Evolutionary conservation across 1,140 invertebrate species (phyloP), one percentile per base, ranked within the genome.

Genomic region (Copidosoma floridanum): DNA sequence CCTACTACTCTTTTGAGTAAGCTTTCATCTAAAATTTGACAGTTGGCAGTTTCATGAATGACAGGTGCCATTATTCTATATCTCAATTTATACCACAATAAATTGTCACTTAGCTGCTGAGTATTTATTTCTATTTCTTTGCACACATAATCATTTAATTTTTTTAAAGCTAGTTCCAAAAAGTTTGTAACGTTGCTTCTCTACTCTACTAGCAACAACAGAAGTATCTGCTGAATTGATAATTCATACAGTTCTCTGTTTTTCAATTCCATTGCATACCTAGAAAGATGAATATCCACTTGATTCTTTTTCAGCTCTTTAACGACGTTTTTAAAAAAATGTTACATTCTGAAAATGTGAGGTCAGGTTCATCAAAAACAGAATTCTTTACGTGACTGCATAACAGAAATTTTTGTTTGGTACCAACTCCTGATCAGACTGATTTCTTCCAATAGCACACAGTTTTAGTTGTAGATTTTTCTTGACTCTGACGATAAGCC

Each of bases 61-160:
- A 68, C 71, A n/a, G 74, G 74, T 21, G 72, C 75, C 14, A 77
- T 69, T 24, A 70, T 46, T 4, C 70, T 66, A 65, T 68, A 74
- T 23, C 69, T 61, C 29, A 73, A 54, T 51, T 73, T 66, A 58
- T 64, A 51, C 72, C 71, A 75, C 8, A 67, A 21, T 3, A 10
- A 12, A 20, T 14, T 29, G 55, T 29, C 64, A 46, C 58, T 58
- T 41, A 40, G 24, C n/a, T n/a, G n/a, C n/a, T n/a, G n/a, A n/a
- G n/a, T n/a, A n/a, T n/a, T n/a, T n/a, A n/a, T n/a, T n/a, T n/a
- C n/a, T n/a, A n/a, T n/a, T n/a, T n/a, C n/a, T n/a, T n/a, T n/a
- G n/a, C n/a, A n/a, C n/a, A n/a, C n/a, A n/a, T n/a, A n/a, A n/a
- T n/a, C n/a, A n/a, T n/a, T n/a, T n/a, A n/a, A n/a, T n/a, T n/a